Conservation (phyloP, 2,888 invertebrate species). For the Drosophila quinaria region DNA sequence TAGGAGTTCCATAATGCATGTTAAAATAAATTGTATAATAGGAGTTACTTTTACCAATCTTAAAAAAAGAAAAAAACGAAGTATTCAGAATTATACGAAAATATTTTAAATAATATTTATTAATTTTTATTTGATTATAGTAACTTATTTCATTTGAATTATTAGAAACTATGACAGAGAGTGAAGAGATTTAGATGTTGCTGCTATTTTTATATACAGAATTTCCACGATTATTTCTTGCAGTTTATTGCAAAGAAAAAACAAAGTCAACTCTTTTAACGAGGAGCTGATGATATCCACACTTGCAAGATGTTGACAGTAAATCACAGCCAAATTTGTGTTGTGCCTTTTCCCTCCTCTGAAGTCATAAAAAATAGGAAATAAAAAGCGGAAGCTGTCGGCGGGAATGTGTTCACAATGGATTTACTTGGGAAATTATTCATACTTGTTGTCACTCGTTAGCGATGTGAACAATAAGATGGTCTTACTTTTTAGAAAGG, state of each 20-base stretch:
- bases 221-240: constrained; percentile 7
- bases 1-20: neutral
- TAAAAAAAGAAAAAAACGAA: too few relatives aligned
- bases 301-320: constrained; percentile 59
- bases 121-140: neutral
- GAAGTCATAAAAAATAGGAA: constrained; percentile 48
- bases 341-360: constrained; percentile 8
- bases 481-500: neutral
- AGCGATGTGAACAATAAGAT: constrained; percentile 39
- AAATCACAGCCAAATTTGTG: constrained; percentile 55
- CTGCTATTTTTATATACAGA: neutral
- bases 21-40: neutral
- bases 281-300: constrained; percentile 43
- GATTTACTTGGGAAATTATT: constrained; percentile 56
- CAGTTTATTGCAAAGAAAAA: constrained; percentile 27
- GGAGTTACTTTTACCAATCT: neutral
- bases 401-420: constrained; percentile 45
- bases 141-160: too few relatives aligned
- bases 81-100: too few relatives aligned
- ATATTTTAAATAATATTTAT: neutral
- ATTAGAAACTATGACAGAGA: too few relatives aligned
- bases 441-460: constrained; percentile 50
- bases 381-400: constrained; percentile 37
- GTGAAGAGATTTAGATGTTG: too few relatives aligned
- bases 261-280: constrained; percentile 14